A percentile compares a stretch with the other conserved stretches of the same genome.
Evolutionary conservation across 2,888 invertebrate genomes (phyloP).

Genomic region (Didymodactylos carnosus): DNA sequence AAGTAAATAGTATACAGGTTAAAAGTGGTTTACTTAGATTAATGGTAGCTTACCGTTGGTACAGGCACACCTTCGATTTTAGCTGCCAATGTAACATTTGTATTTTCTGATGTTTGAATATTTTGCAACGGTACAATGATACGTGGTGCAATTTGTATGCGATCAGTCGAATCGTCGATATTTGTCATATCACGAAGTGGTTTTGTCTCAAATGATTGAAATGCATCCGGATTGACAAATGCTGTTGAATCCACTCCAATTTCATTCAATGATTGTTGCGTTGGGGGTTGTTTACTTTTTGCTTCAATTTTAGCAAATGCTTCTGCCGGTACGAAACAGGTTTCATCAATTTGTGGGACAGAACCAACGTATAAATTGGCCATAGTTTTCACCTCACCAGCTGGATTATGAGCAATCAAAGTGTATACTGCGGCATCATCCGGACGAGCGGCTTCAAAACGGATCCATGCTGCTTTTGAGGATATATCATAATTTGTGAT

Average conservation of each 20-base stretch:
- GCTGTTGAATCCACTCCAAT: constrained; percentile 10
- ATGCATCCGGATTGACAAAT: constrained; percentile 7
- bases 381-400: constrained; percentile 6
- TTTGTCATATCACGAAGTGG: not conserved
- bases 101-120: not conserved
- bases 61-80: constrained; percentile 5
- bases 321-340: not conserved
- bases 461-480: constrained; percentile 5
- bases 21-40: too few species aligned
- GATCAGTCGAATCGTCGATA: too few species aligned
- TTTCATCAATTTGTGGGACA: not conserved
- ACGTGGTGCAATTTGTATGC: constrained; percentile 2
- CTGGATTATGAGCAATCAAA: constrained; percentile 8
- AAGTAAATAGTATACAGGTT: too few species aligned
- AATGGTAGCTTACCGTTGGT: constrained; percentile 9
- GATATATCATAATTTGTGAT: constrained; percentile 10
- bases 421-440: constrained; percentile 4
- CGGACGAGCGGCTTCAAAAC: not conserved
- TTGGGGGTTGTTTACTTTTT: not conserved
- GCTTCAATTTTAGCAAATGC: not conserved
- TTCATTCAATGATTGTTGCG: too few species aligned
- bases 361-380: not conserved
- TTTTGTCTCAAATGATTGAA: constrained; percentile 4
- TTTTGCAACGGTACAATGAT: constrained; percentile 1
- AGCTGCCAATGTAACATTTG: not conserved